Evolutionary conservation across 1,140 invertebrate genomes (phyloP).

Genomic region (Calephelis virginiensis): DNA sequence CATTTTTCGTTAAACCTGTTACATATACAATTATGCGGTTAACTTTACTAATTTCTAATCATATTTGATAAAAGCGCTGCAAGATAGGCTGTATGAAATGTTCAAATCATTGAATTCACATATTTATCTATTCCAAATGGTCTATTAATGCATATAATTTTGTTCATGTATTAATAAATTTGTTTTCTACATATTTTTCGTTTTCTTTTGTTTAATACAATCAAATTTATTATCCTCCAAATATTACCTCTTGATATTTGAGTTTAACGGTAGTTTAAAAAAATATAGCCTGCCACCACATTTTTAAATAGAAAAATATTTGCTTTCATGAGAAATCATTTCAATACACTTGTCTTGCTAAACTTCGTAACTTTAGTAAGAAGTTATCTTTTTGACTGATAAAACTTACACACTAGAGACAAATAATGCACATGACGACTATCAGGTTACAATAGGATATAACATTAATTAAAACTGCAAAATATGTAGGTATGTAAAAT

Average conservation of each 20-base stretch:
- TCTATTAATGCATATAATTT: too few species aligned
- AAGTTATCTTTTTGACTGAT: constrained; percentile 51
- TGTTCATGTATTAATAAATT: too few species aligned
- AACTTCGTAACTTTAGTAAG: constrained; percentile 41
- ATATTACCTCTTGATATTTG: too few species aligned
- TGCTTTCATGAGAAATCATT: background rate
- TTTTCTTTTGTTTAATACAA: too few species aligned
- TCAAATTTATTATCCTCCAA: too few species aligned
- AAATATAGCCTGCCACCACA: too few species aligned
- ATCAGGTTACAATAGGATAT: constrained; percentile 25
- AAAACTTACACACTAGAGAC: constrained; percentile 47
- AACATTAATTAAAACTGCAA: constrained; percentile 3
- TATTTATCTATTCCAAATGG: too few species aligned
- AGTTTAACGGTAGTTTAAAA: too few species aligned
- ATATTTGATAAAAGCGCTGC: constrained; percentile 20
- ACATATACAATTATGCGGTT: constrained; percentile 2
- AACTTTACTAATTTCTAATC: constrained; percentile 12
- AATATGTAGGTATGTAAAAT: too few species aligned
- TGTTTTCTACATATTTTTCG: too few species aligned
- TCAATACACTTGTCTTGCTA: constrained; percentile 22
- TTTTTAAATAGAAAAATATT: background rate
- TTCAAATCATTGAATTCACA: background rate
- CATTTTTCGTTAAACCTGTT: background rate
- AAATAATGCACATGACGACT: constrained; percentile 27
- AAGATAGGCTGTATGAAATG: constrained; percentile 4